These are phyloP conservation scores for Mesodorylaimus sp. DNA, from an alignment of 2,888 invertebrate species.

Conservation along the genomic window DNA sequence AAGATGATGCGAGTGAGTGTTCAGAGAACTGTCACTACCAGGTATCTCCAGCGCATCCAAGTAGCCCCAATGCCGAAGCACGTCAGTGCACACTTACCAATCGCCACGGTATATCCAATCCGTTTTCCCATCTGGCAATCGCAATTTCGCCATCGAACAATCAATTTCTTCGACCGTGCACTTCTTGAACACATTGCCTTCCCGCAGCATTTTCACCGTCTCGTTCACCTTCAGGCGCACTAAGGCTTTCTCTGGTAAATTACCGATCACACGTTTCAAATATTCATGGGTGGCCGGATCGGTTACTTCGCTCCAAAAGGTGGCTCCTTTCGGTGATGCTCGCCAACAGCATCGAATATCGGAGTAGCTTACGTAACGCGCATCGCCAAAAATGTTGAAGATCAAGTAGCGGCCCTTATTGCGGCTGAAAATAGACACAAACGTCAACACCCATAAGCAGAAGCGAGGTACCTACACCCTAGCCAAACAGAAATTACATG, in stretches of 20 bases:
- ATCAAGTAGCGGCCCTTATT: slow-evolving; percentile 6
- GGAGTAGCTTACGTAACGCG: slow-evolving; percentile 3
- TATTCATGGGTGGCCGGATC: neutral
- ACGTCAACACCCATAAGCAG: too few relatives aligned
- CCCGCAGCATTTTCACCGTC: neutral
- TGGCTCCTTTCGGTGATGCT: neutral
- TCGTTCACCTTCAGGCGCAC: neutral
- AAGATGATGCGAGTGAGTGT: too few relatives aligned
- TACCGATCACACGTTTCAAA: too few relatives aligned
- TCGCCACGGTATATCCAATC: slow-evolving; percentile 1
- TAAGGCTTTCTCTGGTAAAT: neutral
- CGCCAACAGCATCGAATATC: neutral
- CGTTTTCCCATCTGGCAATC: neutral
- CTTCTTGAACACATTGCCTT: neutral
- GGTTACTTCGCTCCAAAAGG: neutral
- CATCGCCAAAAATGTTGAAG: slow-evolving; percentile 6
- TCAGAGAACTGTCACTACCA: too few relatives aligned
- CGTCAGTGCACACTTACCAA: too few relatives aligned
- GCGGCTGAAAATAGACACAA: too few relatives aligned
- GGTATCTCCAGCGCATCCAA: too few relatives aligned
- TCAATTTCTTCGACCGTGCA: neutral
- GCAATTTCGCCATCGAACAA: neutral
- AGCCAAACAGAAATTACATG: too few relatives aligned
- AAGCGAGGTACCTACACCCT: too few relatives aligned
- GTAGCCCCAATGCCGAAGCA: too few relatives aligned